phyloP scores from a whole-genome alignment of 2,113 vertebrate genomes.

The Antigone vipio region DNA sequence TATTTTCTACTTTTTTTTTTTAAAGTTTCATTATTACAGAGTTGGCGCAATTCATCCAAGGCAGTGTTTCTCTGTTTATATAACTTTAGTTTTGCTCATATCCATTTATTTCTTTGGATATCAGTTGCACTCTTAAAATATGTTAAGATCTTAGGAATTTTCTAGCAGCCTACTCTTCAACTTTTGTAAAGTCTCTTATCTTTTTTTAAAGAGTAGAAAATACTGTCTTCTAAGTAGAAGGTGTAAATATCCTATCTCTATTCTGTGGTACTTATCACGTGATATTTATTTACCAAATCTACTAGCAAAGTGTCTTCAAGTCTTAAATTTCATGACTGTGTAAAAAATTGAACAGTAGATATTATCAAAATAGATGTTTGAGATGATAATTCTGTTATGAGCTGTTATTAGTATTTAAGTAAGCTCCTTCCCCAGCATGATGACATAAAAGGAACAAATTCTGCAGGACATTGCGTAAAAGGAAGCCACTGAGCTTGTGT shows the following conservation, averaged over 20 bases:
- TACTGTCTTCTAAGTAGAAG: background rate
- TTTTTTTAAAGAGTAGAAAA: background rate
- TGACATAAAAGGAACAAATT: background rate
- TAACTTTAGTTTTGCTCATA: background rate
- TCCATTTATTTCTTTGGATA: background rate
- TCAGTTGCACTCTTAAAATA: background rate
- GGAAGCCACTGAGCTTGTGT: background rate
- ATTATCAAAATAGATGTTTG: background rate
- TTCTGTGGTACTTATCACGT: background rate
- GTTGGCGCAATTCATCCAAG: background rate
- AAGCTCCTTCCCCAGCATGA: background rate
- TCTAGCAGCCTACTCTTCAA: background rate
- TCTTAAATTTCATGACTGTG: background rate
- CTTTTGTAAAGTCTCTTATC: fast-evolving
- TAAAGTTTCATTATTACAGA: background rate
- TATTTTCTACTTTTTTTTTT: background rate
- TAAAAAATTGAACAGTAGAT: background rate
- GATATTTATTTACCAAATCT: background rate
- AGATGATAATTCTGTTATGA: background rate
- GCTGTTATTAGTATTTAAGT: background rate
- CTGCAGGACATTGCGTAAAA: background rate
- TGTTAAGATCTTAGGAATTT: background rate
- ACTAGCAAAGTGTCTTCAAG: background rate
- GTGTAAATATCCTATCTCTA: background rate
- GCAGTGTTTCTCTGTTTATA: background rate